Conservation (phyloP, 2,797 vertebrate species). For the Muscicapa striata region DNA sequence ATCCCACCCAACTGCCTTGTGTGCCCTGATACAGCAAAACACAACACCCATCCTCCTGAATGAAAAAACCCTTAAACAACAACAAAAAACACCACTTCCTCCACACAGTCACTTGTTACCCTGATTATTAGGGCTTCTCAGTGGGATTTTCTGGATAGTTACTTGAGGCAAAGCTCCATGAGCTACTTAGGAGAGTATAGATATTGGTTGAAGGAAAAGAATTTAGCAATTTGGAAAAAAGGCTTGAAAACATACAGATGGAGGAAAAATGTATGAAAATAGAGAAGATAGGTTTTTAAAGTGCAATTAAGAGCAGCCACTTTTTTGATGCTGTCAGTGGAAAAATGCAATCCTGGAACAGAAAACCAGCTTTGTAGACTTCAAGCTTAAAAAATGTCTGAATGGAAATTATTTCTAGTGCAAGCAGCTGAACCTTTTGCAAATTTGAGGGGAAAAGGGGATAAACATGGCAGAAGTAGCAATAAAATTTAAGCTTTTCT, state of each 20-base stretch:
- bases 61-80: neutral
- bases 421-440: neutral
- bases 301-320: neutral
- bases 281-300: neutral
- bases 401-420: neutral
- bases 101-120: rapidly evolving
- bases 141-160: neutral
- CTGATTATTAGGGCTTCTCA: neutral
- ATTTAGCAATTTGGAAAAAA: neutral
- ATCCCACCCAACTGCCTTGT: neutral
- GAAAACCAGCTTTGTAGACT: neutral
- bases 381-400: neutral
- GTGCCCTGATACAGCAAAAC: neutral
- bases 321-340: neutral
- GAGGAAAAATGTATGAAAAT: neutral
- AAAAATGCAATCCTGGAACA: neutral
- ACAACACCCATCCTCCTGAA: neutral
- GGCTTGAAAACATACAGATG: neutral
- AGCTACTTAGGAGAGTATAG: neutral
- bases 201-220: neutral
- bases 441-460: neutral
- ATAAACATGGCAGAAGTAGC: neutral
- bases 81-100: neutral
- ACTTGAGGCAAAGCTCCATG: neutral
- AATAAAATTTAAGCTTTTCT: neutral